phyloP scores from a whole-genome alignment of 2,888 invertebrate species.

The Ormyrus labotus region DNA sequence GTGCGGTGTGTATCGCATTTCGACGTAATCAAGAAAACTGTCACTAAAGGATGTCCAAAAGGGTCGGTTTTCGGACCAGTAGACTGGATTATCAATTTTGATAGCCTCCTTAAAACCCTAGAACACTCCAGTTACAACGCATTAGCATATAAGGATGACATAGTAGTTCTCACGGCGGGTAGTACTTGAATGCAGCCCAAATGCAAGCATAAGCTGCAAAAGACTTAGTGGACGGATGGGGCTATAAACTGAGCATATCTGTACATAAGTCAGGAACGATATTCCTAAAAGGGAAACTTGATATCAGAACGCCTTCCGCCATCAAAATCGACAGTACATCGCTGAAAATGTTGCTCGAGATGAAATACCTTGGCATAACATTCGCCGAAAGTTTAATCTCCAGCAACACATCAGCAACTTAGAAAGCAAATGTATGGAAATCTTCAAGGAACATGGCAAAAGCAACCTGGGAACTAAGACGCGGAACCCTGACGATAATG shows the following conservation, averaged over 20 bases:
- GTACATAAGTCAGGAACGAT: conserved; percentile 38
- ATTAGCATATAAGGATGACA: conserved; percentile 28
- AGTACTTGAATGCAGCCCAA: neutral
- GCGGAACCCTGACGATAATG: neutral
- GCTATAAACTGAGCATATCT: conserved; percentile 40
- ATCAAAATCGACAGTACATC: neutral
- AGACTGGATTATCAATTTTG: conserved; percentile 51
- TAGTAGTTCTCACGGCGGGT: neutral
- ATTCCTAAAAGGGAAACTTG: neutral
- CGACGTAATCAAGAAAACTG: neutral
- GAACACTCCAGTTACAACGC: neutral
- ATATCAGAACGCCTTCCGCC: neutral
- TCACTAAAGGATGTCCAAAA: conserved; percentile 54
- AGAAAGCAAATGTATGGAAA: neutral
- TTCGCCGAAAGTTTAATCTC: no score
- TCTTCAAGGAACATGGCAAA: neutral
- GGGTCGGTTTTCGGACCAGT: conserved; percentile 45
- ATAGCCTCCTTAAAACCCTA: conserved; percentile 8
- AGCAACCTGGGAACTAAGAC: conserved; percentile 20
- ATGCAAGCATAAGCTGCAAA: neutral
- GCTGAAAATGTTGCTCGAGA: no score
- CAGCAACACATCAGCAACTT: conserved; percentile 1
- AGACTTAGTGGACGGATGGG: neutral
- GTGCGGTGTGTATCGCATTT: neutral
- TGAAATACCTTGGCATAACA: no score